A percentile compares a stretch with the other conserved stretches of the same genome.
These are phyloP conservation scores for Bradypodion pumilum DNA, from an alignment of 2,797 vertebrate genomes.

Conservation along the genomic window DNA sequence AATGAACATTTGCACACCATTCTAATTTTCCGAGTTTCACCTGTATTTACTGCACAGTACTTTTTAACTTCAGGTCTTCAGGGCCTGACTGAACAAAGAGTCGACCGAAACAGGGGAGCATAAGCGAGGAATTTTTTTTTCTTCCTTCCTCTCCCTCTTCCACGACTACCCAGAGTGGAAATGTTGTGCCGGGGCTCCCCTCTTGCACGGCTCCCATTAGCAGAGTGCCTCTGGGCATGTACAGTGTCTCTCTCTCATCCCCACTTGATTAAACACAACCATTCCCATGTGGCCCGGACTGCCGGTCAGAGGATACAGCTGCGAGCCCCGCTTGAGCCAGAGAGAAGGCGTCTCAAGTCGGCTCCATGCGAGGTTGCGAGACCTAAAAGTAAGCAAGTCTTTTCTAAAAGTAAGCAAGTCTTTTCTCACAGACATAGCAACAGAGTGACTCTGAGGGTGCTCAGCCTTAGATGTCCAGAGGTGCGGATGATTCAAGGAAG, in stretches of 20 bases:
- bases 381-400: neutral
- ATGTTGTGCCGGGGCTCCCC: neutral
- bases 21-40: no score
- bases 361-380: neutral
- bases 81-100: neutral
- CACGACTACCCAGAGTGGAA: neutral
- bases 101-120: neutral
- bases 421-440: neutral
- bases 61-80: no score
- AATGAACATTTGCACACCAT: no score
- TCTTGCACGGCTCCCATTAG: neutral
- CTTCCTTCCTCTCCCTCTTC: neutral
- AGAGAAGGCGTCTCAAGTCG: accelerated
- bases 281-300: neutral
- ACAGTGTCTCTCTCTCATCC: neutral
- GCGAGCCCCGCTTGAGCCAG: neutral
- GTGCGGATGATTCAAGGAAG: constrained; percentile 60
- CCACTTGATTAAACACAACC: no score
- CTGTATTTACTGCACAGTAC: no score
- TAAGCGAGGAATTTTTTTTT: neutral
- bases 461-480: constrained; percentile 52
- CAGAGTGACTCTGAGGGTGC: no score
- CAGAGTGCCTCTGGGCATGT: neutral
- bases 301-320: no score
- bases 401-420: neutral